These are phyloP conservation scores for Syrrhaptes paradoxus DNA, from an alignment of 2,113 vertebrate genomes.

Conservation along the genomic window DNA sequence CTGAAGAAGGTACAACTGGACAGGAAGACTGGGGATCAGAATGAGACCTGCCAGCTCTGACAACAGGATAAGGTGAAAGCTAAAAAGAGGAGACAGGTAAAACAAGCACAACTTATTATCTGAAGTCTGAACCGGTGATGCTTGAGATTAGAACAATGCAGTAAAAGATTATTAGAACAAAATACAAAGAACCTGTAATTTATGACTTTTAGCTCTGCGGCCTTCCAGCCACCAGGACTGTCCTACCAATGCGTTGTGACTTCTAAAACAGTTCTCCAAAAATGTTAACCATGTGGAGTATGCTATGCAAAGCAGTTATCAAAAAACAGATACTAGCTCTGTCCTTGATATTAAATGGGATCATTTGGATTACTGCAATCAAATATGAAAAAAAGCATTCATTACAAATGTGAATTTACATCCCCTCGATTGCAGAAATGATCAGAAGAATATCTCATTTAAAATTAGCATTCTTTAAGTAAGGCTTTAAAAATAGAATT, in stretches of 20 bases:
- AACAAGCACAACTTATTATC: background rate
- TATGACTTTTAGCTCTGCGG: background rate
- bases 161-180: background rate
- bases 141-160: background rate
- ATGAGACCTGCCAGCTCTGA: background rate
- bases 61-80: background rate
- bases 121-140: background rate
- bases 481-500: slow-evolving; percentile 71
- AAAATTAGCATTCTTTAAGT: slow-evolving; percentile 67
- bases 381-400: slow-evolving; percentile 64
- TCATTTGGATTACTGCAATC: slow-evolving; percentile 65
- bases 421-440: slow-evolving; percentile 71
- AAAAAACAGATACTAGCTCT: slow-evolving; percentile 66
- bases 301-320: slow-evolving; percentile 66
- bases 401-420: slow-evolving; percentile 73
- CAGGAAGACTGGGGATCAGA: background rate
- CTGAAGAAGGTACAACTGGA: background rate
- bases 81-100: background rate
- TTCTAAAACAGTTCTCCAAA: background rate
- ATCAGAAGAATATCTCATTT: slow-evolving; percentile 72
- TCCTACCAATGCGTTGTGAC: background rate
- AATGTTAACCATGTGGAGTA: slow-evolving; percentile 37
- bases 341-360: slow-evolving; percentile 66
- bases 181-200: background rate
- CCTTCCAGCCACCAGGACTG: background rate